Conservation (phyloP, 2,797 vertebrate genomes). For the Argya squamiceps region DNA sequence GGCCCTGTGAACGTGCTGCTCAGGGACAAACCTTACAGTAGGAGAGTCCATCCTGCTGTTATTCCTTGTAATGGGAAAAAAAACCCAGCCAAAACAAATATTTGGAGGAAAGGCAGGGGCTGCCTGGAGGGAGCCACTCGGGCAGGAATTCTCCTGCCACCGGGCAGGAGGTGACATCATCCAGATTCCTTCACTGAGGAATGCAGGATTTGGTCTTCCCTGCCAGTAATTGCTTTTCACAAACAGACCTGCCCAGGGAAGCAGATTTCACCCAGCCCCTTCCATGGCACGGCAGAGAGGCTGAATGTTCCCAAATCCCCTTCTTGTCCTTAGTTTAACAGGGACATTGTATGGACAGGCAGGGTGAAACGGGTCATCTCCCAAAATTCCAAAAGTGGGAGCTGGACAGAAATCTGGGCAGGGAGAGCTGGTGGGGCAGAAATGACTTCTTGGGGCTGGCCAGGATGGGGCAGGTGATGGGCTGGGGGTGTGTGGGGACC, state of each 20-base stretch:
- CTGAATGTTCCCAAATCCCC: fast-evolving
- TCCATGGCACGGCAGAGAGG: neutral
- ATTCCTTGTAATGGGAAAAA: neutral
- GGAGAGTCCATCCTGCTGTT: conserved; percentile 45
- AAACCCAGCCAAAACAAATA: conserved; percentile 50
- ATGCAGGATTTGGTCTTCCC: conserved; percentile 11
- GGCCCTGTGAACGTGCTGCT: neutral
- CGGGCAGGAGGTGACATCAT: conserved; percentile 36
- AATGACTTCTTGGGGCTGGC: neutral
- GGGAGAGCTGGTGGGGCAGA: neutral
- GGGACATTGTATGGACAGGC: neutral
- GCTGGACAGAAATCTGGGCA: neutral
- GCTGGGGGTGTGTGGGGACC: fast-evolving
- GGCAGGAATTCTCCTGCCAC: neutral
- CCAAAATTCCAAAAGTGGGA: neutral
- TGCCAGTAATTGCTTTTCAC: neutral
- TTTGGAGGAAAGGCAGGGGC: conserved; percentile 27
- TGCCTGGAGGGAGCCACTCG: neutral
- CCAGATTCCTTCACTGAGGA: conserved; percentile 18
- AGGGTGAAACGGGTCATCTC: neutral
- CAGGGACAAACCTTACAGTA: neutral
- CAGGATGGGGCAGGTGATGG: neutral
- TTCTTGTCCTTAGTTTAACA: fast-evolving
- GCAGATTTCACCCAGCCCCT: neutral
- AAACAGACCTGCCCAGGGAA: conserved; percentile 5